Evolutionary conservation across 2,113 vertebrate genomes (phyloP).

Genomic region (Noturus placidus): DNA sequence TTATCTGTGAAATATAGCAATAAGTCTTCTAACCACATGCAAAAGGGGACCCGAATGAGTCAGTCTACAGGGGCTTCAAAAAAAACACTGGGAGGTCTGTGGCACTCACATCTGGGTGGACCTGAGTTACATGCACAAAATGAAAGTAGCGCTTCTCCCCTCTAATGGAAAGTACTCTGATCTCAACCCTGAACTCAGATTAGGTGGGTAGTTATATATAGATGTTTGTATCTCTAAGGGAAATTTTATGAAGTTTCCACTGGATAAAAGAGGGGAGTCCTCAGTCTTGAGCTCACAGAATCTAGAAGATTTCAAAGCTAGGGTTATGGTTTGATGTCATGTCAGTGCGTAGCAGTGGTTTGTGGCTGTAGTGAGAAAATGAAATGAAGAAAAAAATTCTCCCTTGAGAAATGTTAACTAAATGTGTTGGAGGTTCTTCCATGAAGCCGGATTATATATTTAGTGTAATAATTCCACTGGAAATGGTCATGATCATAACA

Average conservation of each 20-base stretch:
- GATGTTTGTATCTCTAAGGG: slow-evolving; percentile 58
- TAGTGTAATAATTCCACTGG: slow-evolving; percentile 2
- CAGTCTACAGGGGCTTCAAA: slow-evolving; percentile 64
- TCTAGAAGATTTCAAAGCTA: background rate
- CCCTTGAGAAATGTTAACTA: background rate
- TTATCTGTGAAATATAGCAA: slow-evolving; percentile 40
- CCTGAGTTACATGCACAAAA: slow-evolving; percentile 39
- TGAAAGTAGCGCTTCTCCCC: slow-evolving; percentile 56
- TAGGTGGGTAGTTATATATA: slow-evolving; percentile 55
- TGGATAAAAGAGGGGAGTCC: slow-evolving; percentile 12
- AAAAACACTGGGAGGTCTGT: slow-evolving; percentile 30
- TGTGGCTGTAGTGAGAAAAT: background rate
- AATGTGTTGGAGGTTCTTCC: background rate
- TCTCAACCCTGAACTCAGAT: slow-evolving; percentile 48
- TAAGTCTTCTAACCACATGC: slow-evolving; percentile 8
- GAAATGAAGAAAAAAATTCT: background rate
- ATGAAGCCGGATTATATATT: background rate
- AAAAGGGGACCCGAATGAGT: slow-evolving; percentile 55
- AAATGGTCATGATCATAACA: background rate
- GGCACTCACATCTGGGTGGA: slow-evolving; percentile 52
- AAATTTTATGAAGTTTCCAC: slow-evolving; percentile 60
- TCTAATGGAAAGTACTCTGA: slow-evolving; percentile 67
- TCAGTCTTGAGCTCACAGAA: background rate
- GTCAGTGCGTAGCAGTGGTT: background rate
- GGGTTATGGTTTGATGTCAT: background rate